These are phyloP conservation scores for Bombus breviceps DNA, from an alignment of 1,140 invertebrate genomes.

Conservation along the genomic window DNA sequence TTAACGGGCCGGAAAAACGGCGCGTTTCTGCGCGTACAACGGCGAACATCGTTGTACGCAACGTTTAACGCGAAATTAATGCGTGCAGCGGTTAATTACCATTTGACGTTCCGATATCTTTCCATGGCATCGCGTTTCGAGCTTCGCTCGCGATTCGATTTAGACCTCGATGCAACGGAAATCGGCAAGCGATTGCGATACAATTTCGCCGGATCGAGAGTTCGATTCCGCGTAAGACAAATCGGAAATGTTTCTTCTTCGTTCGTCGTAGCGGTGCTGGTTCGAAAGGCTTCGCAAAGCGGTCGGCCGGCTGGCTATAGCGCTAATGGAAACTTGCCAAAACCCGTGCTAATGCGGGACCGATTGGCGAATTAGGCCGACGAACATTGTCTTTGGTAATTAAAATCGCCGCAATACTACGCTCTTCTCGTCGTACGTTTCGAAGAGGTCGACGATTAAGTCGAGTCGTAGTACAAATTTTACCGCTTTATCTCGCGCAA, in stretches of 20 bases:
- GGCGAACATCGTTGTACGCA: slow-evolving; percentile 7
- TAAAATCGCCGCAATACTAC: slow-evolving; percentile 5
- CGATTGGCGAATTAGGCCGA: slow-evolving; percentile 37
- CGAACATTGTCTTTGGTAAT: slow-evolving; percentile 41
- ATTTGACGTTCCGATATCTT: slow-evolving; percentile 6
- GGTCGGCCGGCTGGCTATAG: slow-evolving; percentile 13
- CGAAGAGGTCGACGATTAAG: no score
- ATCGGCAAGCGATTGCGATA: no score
- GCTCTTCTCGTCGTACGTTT: background rate
- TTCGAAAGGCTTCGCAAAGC: no score
- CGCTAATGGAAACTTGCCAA: slow-evolving; percentile 49
- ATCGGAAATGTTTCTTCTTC: no score
- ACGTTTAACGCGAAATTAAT: slow-evolving; percentile 42
- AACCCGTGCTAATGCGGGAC: slow-evolving; percentile 36
- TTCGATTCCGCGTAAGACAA: no score
- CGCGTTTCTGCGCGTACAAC: background rate
- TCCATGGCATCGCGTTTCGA: background rate
- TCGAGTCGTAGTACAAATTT: no score
- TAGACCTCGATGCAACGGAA: no score
- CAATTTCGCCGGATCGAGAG: no score
- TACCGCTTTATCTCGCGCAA: no score
- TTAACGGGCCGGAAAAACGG: slow-evolving; percentile 43
- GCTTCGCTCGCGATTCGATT: background rate
- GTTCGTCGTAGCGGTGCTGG: background rate
- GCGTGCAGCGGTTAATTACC: slow-evolving; percentile 29